Base-by-base conservation (phyloP, 2,113 vertebrate genomes). In the Neoarius graeffei region DNA sequence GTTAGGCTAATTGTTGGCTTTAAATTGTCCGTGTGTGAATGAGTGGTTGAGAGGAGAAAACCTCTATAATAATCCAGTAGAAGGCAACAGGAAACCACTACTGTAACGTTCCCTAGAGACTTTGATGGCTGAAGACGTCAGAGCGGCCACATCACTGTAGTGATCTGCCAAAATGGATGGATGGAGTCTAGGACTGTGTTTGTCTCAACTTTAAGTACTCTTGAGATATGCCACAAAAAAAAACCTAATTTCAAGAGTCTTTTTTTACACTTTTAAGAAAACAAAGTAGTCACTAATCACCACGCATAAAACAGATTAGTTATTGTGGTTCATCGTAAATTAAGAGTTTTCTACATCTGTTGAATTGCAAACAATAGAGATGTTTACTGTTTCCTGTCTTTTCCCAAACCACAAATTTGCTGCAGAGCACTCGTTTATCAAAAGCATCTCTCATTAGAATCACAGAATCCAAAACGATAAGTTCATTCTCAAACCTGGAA, bases 381-480 rank as follows among this genome's bases (percentile, higher is more conserved):
- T 30, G 35, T 73, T 77, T 25, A 52, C 10, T 7, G 56, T 35
- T 81, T 60, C 59, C 14, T 42, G n/a, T 67, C 50, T 71, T 60
- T 74, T 87, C 64, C 54, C 27, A 71, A 71, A 82, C 56, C 57
- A 62, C 57, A 50, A 50, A 71, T 77, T 71, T 10, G 11, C 35
- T 57, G 35, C 60, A 67, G 69, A 62, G 57, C 13, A 23, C 13
- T 64, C 30, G 67, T 88, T 84, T 27, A 86, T 88, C 84, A 81
- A 11, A 88, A 80, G 30, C 84, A 86, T 85, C 82, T 56, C 25
- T 87, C 62, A 74, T 83, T 76, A 85, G 23, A 57, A 14, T 81
- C 74, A 56, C 54, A 20, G 35, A 64, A 64, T 27, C 14, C 52
- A 56, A 69, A 81, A 67, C 50, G 57, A 87, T 25, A 25, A 50